phyloP scores from a whole-genome alignment of 2,797 vertebrate genomes.

The Lepilemur ruficaudatus region DNA sequence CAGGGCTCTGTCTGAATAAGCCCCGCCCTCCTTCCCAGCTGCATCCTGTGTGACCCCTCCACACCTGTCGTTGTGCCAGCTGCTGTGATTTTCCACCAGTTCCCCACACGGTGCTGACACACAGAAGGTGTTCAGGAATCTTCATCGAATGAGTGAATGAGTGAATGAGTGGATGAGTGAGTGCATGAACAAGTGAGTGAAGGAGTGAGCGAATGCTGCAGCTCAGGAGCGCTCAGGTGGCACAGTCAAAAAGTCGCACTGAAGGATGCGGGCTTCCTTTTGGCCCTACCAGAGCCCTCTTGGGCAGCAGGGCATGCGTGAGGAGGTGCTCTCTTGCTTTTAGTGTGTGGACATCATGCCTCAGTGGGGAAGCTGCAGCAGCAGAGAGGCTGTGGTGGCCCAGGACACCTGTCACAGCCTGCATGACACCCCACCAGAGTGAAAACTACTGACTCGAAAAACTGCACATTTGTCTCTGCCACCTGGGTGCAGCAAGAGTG shows the following conservation, averaged over 20 bases:
- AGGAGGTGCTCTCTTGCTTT: neutral
- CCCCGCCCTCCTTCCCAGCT: neutral
- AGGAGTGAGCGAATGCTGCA: neutral
- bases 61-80: too few species aligned
- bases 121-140: neutral
- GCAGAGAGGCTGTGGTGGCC: neutral
- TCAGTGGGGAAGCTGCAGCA: neutral
- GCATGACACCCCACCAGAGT: neutral
- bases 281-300: neutral
- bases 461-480: neutral
- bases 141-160: neutral
- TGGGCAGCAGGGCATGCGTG: neutral
- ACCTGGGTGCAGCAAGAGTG: neutral
- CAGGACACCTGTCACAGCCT: neutral
- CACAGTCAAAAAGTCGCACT: accelerated
- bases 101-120: neutral
- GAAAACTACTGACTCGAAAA: neutral
- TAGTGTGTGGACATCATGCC: neutral
- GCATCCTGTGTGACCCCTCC: neutral
- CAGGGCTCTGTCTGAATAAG: neutral
- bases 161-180: too few species aligned
- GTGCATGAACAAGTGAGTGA: neutral
- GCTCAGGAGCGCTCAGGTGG: neutral
- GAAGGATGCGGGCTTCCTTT: neutral
- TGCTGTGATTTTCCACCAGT: neutral